phyloP scores from a whole-genome alignment of 2,113 vertebrate genomes.

The Dicerorhinus sumatrensis region DNA sequence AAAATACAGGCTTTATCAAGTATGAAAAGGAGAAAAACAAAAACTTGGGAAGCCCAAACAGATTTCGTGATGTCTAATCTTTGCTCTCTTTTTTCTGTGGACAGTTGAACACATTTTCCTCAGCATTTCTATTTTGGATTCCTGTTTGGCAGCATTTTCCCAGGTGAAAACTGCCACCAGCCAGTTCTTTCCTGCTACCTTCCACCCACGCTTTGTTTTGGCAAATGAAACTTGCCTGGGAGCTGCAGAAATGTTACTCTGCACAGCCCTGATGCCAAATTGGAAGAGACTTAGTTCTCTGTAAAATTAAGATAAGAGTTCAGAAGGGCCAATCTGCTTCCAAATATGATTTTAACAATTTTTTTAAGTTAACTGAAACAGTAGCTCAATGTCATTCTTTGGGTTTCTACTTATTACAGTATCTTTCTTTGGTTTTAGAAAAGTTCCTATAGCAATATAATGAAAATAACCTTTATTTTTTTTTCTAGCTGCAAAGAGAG shows the following conservation, averaged over 20 bases:
- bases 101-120: neutral
- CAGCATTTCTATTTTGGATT: neutral
- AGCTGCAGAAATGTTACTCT: slow-evolving; percentile 58
- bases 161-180: slow-evolving; percentile 15
- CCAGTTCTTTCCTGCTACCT: slow-evolving; percentile 21
- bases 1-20: neutral
- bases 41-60: neutral
- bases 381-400: slow-evolving; percentile 55
- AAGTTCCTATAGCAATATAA: slow-evolving; percentile 77
- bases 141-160: slow-evolving; percentile 37
- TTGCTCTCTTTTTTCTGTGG: neutral
- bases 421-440: slow-evolving; percentile 69
- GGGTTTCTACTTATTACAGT: slow-evolving; percentile 67
- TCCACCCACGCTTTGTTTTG: slow-evolving; percentile 54
- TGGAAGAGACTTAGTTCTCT: slow-evolving; percentile 74
- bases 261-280: slow-evolving; percentile 59
- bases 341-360: slow-evolving; percentile 81
- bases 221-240: slow-evolving; percentile 44
- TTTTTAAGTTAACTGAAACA: slow-evolving; percentile 75
- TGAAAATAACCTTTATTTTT: slow-evolving; percentile 75
- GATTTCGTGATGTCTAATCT: neutral
- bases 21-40: neutral
- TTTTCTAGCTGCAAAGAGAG: slow-evolving; percentile 72
- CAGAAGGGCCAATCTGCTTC: slow-evolving; percentile 65
- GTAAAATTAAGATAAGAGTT: slow-evolving; percentile 75